Evolutionary conservation across 2,113 vertebrate species (phyloP).

Genomic region (Cyphomyrus plagiostoma): DNA sequence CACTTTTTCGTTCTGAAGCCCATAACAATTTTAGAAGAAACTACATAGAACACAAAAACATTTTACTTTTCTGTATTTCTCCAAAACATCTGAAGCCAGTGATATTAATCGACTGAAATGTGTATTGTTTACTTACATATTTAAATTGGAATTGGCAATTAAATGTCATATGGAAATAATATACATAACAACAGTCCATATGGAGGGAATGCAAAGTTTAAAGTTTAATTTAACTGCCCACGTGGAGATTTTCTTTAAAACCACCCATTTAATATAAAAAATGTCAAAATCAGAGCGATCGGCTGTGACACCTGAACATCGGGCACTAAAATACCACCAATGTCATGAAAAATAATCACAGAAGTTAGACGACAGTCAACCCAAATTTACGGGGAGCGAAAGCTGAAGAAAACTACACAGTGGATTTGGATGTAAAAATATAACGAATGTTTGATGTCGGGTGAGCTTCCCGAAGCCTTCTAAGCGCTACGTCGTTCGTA

Average conservation of each 20-base stretch:
- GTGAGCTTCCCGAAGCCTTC: no score
- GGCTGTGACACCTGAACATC: not conserved
- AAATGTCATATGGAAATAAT: not conserved
- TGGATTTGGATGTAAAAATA: not conserved
- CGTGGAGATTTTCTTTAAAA: not conserved
- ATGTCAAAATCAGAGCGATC: not conserved
- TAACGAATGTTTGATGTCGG: not conserved
- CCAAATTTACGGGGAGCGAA: not conserved
- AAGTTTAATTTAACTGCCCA: not conserved
- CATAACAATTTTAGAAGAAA: not conserved
- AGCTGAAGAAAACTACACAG: not conserved
- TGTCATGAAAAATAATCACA: not conserved
- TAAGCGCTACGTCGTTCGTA: no score
- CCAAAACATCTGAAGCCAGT: not conserved
- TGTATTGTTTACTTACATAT: not conserved
- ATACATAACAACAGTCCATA: not conserved
- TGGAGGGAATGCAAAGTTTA: not conserved
- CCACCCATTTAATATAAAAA: not conserved
- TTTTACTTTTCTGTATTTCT: not conserved
- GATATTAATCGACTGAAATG: not conserved
- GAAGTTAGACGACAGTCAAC: not conserved
- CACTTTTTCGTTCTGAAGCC: not conserved
- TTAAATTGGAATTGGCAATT: not conserved
- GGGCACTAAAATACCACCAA: not conserved
- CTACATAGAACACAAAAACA: not conserved